phyloP scores from a whole-genome alignment of 2,888 invertebrate genomes.

The Athalia circularis region DNA sequence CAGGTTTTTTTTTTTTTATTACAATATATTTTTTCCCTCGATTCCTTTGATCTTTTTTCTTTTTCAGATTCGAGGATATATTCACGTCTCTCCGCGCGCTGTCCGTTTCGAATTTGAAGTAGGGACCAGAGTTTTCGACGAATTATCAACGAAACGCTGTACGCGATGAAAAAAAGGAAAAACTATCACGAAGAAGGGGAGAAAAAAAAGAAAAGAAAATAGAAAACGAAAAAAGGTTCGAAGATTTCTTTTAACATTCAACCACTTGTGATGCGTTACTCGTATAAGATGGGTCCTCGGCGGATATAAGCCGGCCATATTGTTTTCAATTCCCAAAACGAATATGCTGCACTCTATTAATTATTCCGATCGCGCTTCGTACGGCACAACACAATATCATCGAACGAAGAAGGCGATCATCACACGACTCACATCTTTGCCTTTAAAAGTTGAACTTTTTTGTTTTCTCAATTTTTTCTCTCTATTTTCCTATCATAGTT shows the following conservation, averaged over 20 bases:
- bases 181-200: not conserved
- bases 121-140: conserved; percentile 60
- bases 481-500: too few relatives aligned
- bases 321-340: conserved; percentile 67
- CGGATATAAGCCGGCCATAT: conserved; percentile 39
- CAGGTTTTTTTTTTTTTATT: too few relatives aligned
- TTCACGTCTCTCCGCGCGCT: not conserved
- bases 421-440: too few relatives aligned
- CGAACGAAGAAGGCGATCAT: too few relatives aligned
- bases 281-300: conserved; percentile 31
- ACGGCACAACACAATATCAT: conserved; percentile 25
- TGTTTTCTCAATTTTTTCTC: not conserved
- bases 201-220: not conserved
- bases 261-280: conserved; percentile 31
- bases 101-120: conserved; percentile 61
- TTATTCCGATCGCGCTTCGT: conserved; percentile 63
- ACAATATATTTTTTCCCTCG: too few relatives aligned
- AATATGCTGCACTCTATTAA: conserved; percentile 63
- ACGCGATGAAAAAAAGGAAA: not conserved
- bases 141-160: conserved; percentile 49
- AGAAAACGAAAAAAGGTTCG: not conserved
- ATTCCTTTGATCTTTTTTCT: too few relatives aligned
- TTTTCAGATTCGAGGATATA: too few relatives aligned
- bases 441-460: not conserved
- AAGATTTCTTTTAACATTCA: conserved; percentile 28